These are phyloP conservation scores for fruit fly (Drosophila melanogaster) DNA, from an alignment of 1,140 invertebrate species.

Conservation along the genomic window DNA sequence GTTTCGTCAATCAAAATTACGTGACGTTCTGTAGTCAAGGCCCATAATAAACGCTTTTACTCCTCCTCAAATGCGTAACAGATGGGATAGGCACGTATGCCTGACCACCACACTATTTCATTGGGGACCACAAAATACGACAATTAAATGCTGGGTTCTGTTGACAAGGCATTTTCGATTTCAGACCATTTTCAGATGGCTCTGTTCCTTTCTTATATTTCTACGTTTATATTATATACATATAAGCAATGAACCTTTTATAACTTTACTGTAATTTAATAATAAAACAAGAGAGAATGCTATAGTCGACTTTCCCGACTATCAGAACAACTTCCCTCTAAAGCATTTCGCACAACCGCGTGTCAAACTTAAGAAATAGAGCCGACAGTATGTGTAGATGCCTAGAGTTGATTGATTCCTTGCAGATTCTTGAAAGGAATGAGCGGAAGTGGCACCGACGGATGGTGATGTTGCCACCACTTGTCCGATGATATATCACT, in stretches of 20 bases:
- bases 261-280: no score
- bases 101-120: conserved; percentile 38
- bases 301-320: no score
- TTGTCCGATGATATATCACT: conserved; percentile 79
- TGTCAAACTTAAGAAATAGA: conserved; percentile 1
- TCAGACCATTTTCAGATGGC: neutral
- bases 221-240: no score
- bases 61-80: conserved; percentile 25
- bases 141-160: conserved; percentile 11
- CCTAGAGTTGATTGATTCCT: conserved; percentile 53
- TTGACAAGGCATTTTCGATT: conserved; percentile 15
- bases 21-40: conserved; percentile 50
- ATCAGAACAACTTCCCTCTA: neutral
- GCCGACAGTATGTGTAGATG: conserved; percentile 2
- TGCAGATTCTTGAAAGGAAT: conserved; percentile 54
- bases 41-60: conserved; percentile 37
- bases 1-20: conserved; percentile 82
- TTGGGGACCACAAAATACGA: conserved; percentile 25
- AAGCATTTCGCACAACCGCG: neutral
- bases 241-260: no score
- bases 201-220: neutral
- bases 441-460: conserved; percentile 62
- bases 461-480: conserved; percentile 42
- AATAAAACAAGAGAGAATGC: no score
- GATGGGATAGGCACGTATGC: conserved; percentile 38